These are phyloP conservation scores for Thysanoteuthis rhombus DNA, from an alignment of 2,888 invertebrate species.

Conservation along the genomic window DNA sequence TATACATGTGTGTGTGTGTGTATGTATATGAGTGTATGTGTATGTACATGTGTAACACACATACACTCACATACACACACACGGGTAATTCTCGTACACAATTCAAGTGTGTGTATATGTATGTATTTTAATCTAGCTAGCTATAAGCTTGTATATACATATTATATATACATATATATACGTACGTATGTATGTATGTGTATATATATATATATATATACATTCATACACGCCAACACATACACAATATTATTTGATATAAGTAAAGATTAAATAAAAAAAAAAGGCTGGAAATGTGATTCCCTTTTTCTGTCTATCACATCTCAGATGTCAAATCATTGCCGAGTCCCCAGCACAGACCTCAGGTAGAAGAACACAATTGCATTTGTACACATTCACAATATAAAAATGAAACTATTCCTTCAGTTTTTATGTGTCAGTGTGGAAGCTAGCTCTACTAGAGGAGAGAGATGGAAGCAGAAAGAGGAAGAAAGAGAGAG, in stretches of 20 bases:
- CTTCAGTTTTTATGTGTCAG: not conserved
- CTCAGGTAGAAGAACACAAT: not conserved
- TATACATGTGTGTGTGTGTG: no score
- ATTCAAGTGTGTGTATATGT: no score
- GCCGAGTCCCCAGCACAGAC: not conserved
- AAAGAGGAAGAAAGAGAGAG: not conserved
- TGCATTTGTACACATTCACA: not conserved
- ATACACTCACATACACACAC: no score
- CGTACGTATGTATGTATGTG: not conserved
- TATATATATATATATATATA: not conserved
- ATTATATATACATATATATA: not conserved
- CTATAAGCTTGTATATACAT: not conserved
- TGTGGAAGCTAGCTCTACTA: not conserved
- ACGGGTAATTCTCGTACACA: no score
- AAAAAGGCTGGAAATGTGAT: not conserved
- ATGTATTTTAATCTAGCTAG: not conserved
- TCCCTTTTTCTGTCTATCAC: not conserved
- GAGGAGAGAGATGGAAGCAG: not conserved
- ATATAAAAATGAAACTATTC: not conserved
- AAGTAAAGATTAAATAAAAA: not conserved
- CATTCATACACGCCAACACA: not conserved
- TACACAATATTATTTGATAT: not conserved
- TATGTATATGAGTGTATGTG: no score
- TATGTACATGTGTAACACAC: no score
- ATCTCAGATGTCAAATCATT: constrained; percentile 12